Evolutionary conservation across 2,797 vertebrate species (phyloP).

Genomic region (Danio albolineatus): DNA sequence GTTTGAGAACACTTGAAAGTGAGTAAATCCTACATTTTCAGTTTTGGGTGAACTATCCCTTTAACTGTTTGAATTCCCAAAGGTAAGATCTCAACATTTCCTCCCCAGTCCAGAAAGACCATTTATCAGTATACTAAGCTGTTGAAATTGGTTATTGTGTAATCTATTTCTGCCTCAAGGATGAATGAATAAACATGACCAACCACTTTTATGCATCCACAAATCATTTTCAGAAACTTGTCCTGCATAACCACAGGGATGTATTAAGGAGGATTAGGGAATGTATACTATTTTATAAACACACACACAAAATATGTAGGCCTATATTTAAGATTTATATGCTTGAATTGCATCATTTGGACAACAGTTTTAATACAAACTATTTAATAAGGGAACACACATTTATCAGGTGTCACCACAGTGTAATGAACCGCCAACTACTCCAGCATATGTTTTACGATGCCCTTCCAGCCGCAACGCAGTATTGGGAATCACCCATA

Average conservation of each 20-base stretch:
- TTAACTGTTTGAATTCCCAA: neutral
- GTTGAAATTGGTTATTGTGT: neutral
- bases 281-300: neutral
- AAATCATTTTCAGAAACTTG: neutral
- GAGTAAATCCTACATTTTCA: too few relatives aligned
- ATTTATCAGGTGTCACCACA: too few relatives aligned
- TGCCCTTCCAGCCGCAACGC: too few relatives aligned
- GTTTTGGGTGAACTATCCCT: too few relatives aligned
- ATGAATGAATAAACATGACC: neutral
- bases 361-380: too few relatives aligned
- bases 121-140: neutral
- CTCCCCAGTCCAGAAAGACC: neutral
- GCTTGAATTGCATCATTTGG: neutral
- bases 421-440: too few relatives aligned
- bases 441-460: too few relatives aligned
- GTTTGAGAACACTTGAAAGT: too few relatives aligned
- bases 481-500: too few relatives aligned
- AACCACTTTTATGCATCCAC: neutral
- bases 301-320: neutral
- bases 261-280: neutral
- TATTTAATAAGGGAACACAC: too few relatives aligned
- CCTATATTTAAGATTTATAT: neutral
- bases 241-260: neutral
- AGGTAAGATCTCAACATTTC: neutral
- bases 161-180: neutral